Percentiles rank a stretch among this genome's conserved stretches.
Evolutionary conservation across 1,140 invertebrate species (phyloP).

Genomic region (Varroa destructor): DNA sequence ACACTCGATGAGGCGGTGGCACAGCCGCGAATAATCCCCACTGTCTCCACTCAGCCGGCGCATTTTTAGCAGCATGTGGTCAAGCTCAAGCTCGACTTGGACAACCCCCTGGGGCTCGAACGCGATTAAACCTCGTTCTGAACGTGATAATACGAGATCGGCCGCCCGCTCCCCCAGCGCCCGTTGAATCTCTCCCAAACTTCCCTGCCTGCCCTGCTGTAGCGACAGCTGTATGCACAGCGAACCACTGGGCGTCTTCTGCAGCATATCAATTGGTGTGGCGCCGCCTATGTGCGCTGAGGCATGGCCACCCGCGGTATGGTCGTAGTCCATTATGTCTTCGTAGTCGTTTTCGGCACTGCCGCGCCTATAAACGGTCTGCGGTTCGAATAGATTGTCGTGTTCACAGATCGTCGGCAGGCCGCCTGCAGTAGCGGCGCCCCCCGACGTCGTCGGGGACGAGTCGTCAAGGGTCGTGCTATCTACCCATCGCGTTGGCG

Average conservation of each 20-base stretch:
- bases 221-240: constrained; percentile 63
- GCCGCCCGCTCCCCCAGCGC: constrained; percentile 63
- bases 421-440: constrained; percentile 33
- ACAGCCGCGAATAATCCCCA: constrained; percentile 72
- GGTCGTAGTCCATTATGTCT: constrained; percentile 31
- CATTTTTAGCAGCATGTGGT: constrained; percentile 66
- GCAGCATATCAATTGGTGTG: constrained; percentile 30
- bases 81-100: constrained; percentile 68
- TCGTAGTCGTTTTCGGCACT: constrained; percentile 17
- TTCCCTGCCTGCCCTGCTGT: constrained; percentile 38
- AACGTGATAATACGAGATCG: constrained; percentile 41
- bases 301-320: constrained; percentile 29
- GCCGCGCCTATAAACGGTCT: constrained; percentile 4
- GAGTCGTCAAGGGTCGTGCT: constrained; percentile 28
- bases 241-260: constrained; percentile 42
- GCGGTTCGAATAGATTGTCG: constrained; percentile 19
- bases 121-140: constrained; percentile 41
- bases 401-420: constrained; percentile 29
- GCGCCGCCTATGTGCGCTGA: constrained; percentile 28
- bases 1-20: constrained; percentile 73
- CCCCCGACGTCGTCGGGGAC: constrained; percentile 30
- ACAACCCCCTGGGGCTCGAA: constrained; percentile 69
- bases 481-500: constrained; percentile 30
- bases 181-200: constrained; percentile 52
- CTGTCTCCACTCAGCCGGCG: constrained; percentile 78